Conservation (phyloP, 2,113 vertebrate genomes). For the Petroica traversi region DNA sequence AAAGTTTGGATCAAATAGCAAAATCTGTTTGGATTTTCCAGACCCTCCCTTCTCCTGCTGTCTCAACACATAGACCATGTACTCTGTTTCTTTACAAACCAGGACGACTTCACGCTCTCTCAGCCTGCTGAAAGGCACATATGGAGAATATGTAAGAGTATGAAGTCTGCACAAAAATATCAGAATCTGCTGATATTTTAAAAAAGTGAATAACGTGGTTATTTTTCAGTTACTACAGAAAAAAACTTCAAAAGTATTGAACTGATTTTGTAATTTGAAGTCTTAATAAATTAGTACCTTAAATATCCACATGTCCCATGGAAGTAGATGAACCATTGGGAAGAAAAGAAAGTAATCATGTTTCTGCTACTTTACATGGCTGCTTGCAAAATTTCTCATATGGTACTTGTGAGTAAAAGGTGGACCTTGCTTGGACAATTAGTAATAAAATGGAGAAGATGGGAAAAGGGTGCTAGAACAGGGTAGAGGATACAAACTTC, state of each 20-base stretch:
- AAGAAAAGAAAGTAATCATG: background rate
- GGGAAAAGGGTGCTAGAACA: background rate
- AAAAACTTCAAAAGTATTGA: background rate
- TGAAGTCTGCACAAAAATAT: background rate
- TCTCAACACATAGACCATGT: background rate
- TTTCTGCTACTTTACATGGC: background rate
- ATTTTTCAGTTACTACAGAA: background rate
- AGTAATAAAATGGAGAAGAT: background rate
- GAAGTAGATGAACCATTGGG: background rate
- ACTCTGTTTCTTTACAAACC: background rate
- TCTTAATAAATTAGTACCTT: background rate
- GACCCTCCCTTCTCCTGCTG: background rate
- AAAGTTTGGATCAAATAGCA: background rate
- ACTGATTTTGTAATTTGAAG: background rate
- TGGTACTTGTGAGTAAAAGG: background rate
- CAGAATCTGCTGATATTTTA: background rate
- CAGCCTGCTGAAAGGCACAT: background rate
- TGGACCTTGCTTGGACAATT: background rate
- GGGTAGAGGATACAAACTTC: background rate
- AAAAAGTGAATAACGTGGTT: background rate
- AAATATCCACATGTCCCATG: background rate
- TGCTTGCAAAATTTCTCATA: background rate
- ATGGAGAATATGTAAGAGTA: background rate
- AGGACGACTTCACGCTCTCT: background rate
- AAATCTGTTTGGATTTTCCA: background rate